Evolutionary conservation across 2,113 vertebrate genomes (phyloP), one percentile per base, ranked within the genome.

Genomic region (Pogonocichla stellata): DNA sequence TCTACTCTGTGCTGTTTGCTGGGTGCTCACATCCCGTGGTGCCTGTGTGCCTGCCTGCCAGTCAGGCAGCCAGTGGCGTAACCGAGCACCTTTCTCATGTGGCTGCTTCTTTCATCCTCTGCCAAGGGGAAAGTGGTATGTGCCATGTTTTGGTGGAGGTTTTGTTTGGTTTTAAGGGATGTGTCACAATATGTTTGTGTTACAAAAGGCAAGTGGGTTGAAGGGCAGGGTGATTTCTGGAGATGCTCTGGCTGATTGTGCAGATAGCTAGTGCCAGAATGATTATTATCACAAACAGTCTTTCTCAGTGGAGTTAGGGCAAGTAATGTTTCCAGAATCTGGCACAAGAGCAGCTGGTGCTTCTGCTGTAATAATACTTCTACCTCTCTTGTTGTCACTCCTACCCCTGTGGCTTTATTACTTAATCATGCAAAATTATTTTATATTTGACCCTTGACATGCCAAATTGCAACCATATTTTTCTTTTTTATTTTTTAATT

Each of bases 381-480:
- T 81, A 0, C 57, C n/a, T 91, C 66, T 87, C n/a, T 58, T 92
- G n/a, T 82, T 87, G 81, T 94, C 75, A 86, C 93, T 96, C 95
- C 95, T 95, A 60, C 82, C 85, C 94, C 94, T 86, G 67, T 93
- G 92, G 95, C 87, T 96, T 92, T 95, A 71, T 97, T 96, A 92
- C 94, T 92, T 96, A 95, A 95, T 71, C 40, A 34, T 60, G 40
- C 51, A 78, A 74, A 95, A 73, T 80, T 47, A 51, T 61, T 45
- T 40, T 51, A 54, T 23, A 18, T 83, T 96, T 96, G 50, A 97
- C 94, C 33, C 87, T 66, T 96, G 51, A 43, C 5, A 8, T 74
- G 64, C 90, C 90, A 78, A 86, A 42, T 38, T 88, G 45, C 15
- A 65, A 38, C 14, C 1, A 3, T 50, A 0, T 29, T 48, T 84